Conservation (phyloP, 1,140 invertebrate species). For the Scaptodrosophila lebanonensis region DNA sequence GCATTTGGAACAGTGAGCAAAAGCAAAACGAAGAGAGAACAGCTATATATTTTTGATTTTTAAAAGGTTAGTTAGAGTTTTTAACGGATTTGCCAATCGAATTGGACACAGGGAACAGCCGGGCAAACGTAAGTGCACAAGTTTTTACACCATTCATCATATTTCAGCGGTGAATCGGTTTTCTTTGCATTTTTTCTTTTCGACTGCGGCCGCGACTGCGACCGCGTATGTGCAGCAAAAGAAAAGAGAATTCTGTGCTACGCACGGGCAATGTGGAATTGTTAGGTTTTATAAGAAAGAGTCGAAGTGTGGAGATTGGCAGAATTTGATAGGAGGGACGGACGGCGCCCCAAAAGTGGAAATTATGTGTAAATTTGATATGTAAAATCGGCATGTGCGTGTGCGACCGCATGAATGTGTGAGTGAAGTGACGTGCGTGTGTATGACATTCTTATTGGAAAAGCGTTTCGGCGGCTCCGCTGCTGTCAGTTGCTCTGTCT, state of each 20-base stretch:
- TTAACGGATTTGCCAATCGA: constrained; percentile 35
- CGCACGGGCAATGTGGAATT: constrained; percentile 11
- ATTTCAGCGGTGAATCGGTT: constrained; percentile 30
- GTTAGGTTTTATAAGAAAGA: constrained; percentile 6
- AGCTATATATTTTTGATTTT: constrained; percentile 70
- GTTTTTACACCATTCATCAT: constrained; percentile 32
- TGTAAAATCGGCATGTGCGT: constrained; percentile 64
- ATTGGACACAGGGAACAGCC: constrained; percentile 44
- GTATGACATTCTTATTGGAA: constrained; percentile 67
- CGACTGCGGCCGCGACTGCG: constrained; percentile 57
- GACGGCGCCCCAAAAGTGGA: too few species aligned
- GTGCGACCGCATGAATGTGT: constrained; percentile 23
- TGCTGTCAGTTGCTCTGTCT: constrained; percentile 24
- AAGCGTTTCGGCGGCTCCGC: constrained; percentile 56
- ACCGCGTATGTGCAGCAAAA: constrained; percentile 40
- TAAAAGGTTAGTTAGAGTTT: constrained; percentile 50
- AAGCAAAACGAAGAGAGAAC: constrained; percentile 55
- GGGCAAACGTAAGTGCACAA: constrained; percentile 59
- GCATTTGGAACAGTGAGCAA: constrained; percentile 44
- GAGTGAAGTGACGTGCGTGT: constrained; percentile 9
- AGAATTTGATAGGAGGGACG: constrained; percentile 5
- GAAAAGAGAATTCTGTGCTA: constrained; percentile 36
- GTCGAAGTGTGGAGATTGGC: constrained; percentile 4
- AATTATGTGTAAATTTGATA: constrained; percentile 54
- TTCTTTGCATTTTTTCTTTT: constrained; percentile 49